phyloP scores from a whole-genome alignment of 2,113 vertebrate genomes.

The Cathartes aura region DNA sequence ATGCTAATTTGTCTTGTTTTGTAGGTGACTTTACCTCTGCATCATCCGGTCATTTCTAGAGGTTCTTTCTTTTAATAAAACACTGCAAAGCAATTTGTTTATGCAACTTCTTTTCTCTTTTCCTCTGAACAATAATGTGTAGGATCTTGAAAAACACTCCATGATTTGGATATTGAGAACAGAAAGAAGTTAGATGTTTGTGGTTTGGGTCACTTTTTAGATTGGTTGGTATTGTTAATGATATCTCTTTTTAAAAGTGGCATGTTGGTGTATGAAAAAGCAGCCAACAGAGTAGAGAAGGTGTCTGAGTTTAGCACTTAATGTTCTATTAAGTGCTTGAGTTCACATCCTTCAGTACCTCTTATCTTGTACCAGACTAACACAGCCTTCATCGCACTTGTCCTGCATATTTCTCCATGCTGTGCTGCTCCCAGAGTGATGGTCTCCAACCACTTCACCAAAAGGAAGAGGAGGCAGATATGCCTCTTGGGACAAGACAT shows the following conservation, averaged over 20 bases:
- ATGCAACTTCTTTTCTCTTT: not conserved
- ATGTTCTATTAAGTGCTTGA: not conserved
- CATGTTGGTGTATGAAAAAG: not conserved
- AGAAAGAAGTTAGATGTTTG: not conserved
- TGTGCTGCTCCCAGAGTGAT: not conserved
- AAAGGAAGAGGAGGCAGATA: not conserved
- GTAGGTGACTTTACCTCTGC: conserved; percentile 38
- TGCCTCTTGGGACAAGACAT: not conserved
- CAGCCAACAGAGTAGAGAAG: not conserved
- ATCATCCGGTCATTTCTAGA: not conserved
- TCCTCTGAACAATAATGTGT: not conserved
- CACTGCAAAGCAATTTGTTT: not conserved
- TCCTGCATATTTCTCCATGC: not conserved
- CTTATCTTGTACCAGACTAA: not conserved
- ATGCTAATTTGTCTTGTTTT: conserved; percentile 43
- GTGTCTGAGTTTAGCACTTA: not conserved
- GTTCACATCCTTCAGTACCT: not conserved
- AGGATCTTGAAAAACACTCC: not conserved
- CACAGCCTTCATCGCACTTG: not conserved
- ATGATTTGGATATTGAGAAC: not conserved
- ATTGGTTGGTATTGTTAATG: not conserved
- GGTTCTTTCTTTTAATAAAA: not conserved
- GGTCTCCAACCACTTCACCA: not conserved
- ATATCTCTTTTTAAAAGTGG: not conserved
- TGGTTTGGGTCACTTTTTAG: not conserved